Evolutionary conservation across 2,888 invertebrate species (phyloP), one percentile per base, ranked within the genome.

Genomic region (Ophion ellenae): DNA sequence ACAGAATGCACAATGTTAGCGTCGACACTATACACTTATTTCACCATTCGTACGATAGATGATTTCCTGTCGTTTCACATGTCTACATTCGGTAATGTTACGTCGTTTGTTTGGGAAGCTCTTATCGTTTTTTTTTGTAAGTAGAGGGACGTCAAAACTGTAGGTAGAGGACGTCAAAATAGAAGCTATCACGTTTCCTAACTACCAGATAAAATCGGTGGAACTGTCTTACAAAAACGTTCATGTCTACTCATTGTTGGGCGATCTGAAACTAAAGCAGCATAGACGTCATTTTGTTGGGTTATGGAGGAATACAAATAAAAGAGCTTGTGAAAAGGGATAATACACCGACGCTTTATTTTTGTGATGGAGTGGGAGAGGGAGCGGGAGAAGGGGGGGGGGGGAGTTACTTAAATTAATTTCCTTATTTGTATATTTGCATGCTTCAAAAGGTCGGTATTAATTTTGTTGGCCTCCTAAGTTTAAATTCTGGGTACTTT

Each of bases 111-210:
- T 74, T 32, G 0, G 63, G 36, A 20, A 36, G 53, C 45, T 69
- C 63, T 70, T 79, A 78, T 70, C 32, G 63, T 70, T 63, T 70
- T 79, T 20, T 63, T 20, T n/a, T n/a, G 28, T 28, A 45, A 47
- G 24, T 36, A n/a, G 20, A 57, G n/a, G n/a, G n/a, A n/a, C n/a
- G n/a, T n/a, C n/a, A n/a, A n/a, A n/a, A n/a, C n/a, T n/a, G n/a
- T n/a, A n/a, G n/a, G n/a, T n/a, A n/a, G n/a, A n/a, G n/a, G n/a
- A n/a, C n/a, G 53, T 79, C 32, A 20, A n/a, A 11, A 28, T 17
- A 28, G 63, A 40, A 47, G 71, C 53, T 70, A 79, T 79, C 71
- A 32, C 9, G 53, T 79, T 79, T 47, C 79, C 24, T 61, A 71
- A 61, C 70, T 61, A 63, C 20, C 63, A 32, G 63, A 63, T 71